Percentiles rank a stretch among this genome's conserved stretches.
Evolutionary conservation across 2,888 invertebrate species (phyloP).

Genomic region (Xestia rhomboidea): DNA sequence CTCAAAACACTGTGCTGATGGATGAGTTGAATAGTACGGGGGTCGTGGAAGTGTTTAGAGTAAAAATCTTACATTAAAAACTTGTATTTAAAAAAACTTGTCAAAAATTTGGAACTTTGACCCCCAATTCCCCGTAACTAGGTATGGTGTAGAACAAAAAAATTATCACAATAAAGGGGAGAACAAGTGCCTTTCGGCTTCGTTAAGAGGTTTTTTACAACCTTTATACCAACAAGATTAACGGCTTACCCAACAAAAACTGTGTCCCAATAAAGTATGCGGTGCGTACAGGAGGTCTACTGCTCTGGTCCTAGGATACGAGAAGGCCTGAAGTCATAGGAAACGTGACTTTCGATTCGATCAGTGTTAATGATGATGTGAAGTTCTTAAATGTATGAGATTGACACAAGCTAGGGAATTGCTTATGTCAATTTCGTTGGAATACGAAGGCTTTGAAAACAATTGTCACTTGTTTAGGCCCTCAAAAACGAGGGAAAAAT

Average conservation of each 20-base stretch:
- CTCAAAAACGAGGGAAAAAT: neutral
- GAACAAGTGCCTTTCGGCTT: too few relatives aligned
- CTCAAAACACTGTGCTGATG: too few relatives aligned
- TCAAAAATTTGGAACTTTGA: too few relatives aligned
- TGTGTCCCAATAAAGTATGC: slow-evolving; percentile 59
- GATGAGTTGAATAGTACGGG: too few relatives aligned
- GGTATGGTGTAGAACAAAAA: too few relatives aligned
- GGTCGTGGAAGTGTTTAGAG: too few relatives aligned
- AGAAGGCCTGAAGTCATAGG: neutral
- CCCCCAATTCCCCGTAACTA: too few relatives aligned
- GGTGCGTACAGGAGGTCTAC: slow-evolving; percentile 27
- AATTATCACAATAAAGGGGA: too few relatives aligned
- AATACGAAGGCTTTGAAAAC: neutral
- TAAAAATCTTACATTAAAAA: too few relatives aligned
- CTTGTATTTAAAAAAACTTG: too few relatives aligned
- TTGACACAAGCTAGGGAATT: neutral
- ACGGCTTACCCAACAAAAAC: slow-evolving; percentile 68
- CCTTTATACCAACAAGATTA: slow-evolving; percentile 61
- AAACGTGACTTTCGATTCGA: neutral
- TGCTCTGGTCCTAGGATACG: neutral
- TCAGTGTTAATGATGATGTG: neutral
- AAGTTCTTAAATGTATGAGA: neutral
- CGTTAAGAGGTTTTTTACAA: too few relatives aligned
- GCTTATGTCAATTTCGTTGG: neutral
- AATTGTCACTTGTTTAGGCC: neutral